A percentile compares a stretch with the other conserved stretches of the same genome.
These are phyloP conservation scores for Todiramphus saurophagus DNA, from an alignment of 2,113 vertebrate genomes.

Conservation along the genomic window DNA sequence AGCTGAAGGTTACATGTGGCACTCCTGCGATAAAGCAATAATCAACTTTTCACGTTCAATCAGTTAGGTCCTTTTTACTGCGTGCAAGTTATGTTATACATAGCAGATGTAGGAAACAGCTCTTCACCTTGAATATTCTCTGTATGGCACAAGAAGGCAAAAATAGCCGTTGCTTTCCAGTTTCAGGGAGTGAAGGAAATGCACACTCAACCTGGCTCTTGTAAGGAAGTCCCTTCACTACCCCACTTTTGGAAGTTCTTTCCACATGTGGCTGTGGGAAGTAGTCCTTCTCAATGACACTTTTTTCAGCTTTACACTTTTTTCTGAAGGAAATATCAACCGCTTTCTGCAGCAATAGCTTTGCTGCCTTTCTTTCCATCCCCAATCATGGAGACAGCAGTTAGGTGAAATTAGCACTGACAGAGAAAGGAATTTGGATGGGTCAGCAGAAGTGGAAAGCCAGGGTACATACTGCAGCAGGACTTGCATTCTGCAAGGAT, in stretches of 20 bases:
- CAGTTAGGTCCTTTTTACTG: neutral
- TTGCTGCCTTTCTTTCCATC: neutral
- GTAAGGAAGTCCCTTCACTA: neutral
- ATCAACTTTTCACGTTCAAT: neutral
- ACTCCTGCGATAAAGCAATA: neutral
- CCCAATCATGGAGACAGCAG: neutral
- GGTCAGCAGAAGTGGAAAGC: conserved; percentile 20
- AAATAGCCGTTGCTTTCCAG: neutral
- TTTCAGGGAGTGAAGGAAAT: neutral
- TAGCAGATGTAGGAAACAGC: neutral
- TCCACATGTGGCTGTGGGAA: neutral
- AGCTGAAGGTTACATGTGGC: neutral
- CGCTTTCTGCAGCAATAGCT: neutral
- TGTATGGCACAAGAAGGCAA: neutral
- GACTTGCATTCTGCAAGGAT: conserved; percentile 6
- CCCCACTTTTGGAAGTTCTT: neutral
- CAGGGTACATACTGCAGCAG: neutral
- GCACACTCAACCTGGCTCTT: neutral
- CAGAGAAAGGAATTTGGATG: neutral
- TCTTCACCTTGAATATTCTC: neutral
- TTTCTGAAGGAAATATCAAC: neutral
- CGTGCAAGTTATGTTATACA: neutral
- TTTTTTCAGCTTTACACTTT: neutral
- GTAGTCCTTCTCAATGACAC: neutral
- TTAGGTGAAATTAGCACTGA: neutral